Conservation (phyloP, 2,888 invertebrate genomes). For the Copidosoma aretas region DNA sequence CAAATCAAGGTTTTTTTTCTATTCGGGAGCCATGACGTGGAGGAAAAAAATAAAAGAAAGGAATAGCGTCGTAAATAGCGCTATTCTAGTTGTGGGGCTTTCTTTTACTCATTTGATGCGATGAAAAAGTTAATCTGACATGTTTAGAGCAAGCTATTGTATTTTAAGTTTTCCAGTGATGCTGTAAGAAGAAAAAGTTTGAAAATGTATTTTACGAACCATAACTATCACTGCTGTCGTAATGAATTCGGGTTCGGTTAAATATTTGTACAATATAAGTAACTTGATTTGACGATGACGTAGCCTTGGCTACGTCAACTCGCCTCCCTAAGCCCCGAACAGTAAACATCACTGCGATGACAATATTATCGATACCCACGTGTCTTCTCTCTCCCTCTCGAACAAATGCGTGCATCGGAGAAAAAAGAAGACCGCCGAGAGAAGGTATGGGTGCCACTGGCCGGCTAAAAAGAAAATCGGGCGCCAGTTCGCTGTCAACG, state of each 20-base stretch:
- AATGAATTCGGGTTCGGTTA: too few species aligned
- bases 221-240: too few species aligned
- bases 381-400: neutral
- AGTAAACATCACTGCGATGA: slow-evolving; percentile 24
- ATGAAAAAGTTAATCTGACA: neutral
- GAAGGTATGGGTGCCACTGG: neutral
- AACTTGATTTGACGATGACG: neutral
- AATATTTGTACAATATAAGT: too few species aligned
- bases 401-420: neutral
- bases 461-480: slow-evolving; percentile 26
- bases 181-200: too few species aligned
- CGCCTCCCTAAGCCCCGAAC: neutral
- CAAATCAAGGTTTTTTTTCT: neutral
- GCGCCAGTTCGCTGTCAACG: slow-evolving; percentile 26
- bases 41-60: neutral
- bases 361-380: slow-evolving; percentile 33
- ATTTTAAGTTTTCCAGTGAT: too few species aligned
- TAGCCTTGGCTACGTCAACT: neutral
- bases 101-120: neutral
- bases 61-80: neutral
- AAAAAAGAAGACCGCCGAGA: too few species aligned
- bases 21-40: neutral
- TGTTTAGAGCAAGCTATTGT: too few species aligned
- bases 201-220: too few species aligned
- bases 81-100: neutral